Evolutionary conservation across 2,113 vertebrate genomes (phyloP), one percentile per base, ranked within the genome.

Genomic region (Dasyurus viverrinus): DNA sequence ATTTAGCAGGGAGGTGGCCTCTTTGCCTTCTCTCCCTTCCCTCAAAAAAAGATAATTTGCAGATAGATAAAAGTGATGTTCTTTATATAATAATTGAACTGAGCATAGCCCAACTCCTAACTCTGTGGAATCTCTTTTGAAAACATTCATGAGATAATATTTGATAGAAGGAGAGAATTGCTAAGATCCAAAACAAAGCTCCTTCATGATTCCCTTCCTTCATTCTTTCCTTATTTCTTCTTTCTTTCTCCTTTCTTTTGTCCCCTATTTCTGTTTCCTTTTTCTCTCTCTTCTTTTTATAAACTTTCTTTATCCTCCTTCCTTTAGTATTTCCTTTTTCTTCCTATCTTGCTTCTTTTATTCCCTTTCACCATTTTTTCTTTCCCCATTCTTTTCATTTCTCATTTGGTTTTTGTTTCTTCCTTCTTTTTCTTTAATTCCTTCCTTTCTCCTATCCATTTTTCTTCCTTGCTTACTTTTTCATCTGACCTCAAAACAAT

Each of bases 71-170:
- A 60, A 97, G 89, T 91, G 89, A 93, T 91, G 93, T 92, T 16
- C 36, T 76, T 96, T 10, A 92, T 90, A 48, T 94, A 95, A 94
- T 96, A 95, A 92, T 90, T 60, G 14, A 96, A 89, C 92, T 92
- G 95, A 96, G 2, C 8, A 90, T 42, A 84, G 19, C n/a, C 12
- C n/a, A 84, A 93, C 8, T 92, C n/a, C 60, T 94, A 54, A 46
- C 11, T 93, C 8, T 36, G 24, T 90, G 10, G 92, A 96, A 68
- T 92, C 52, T 0, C 57, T 19, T n/a, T 76, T 1, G 60, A 76
- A n/a, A n/a, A n/a, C 30, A n/a, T 4, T n/a, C 14, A 76, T 6
- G 6, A n/a, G 14, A 76, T 6, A 8, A n/a, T 6, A 19, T 76
- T n/a, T n/a, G n/a, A 19, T 36, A n/a, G 36, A n/a, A 68, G 36